Evolutionary conservation across 2,113 vertebrate species (phyloP), one percentile per base, ranked within the genome.

Genomic region (Burhinus bistriatus): DNA sequence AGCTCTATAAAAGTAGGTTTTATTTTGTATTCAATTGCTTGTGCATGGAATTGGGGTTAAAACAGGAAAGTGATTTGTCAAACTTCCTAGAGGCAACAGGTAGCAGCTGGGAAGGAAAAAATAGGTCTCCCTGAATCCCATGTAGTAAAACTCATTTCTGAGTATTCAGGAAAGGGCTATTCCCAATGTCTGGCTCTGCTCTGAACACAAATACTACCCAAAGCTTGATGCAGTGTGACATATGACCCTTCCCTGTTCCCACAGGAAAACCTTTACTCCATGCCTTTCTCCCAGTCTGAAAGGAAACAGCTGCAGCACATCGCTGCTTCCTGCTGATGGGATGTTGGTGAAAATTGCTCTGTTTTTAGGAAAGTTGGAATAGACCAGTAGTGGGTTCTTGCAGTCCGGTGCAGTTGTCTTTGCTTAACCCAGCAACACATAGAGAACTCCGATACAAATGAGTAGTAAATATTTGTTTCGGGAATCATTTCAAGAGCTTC

Each of bases 271-370:
- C 21, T 69, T 79, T 72, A 10, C 12, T 66, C 17, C 29, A 3
- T 57, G 51, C 19, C 54, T 83, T 90, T 93, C 45, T 91, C 62
- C 62, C n/a, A 47, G 19, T 88, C 54, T 34, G 7, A 69, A 88
- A 88, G 95, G 96, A 96, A 96, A 83, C 75, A 92, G 75, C 61
- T 96, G 93, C 49, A 90, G 38, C 44, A 57, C 21, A 9, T 78
- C 57, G 15, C 57, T 91, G 11, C 49, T 89, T 96, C 87, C 87
- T 91, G 78, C 70, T 72, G 21, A 45, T 16, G 16, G 47, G 29
- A 36, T 85, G 44, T 49, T 80, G 22, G 22, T 89, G 73, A 57
- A 91, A 95, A 91, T 23, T 12, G 2, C 23, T 78, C 12, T 69
- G 9, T 11, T 90, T 91, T 82, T 84, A 83, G 61, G 61, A 52